Evolutionary conservation across 2,797 vertebrate species (phyloP).

Genomic region (Bradypodion ventrale): DNA sequence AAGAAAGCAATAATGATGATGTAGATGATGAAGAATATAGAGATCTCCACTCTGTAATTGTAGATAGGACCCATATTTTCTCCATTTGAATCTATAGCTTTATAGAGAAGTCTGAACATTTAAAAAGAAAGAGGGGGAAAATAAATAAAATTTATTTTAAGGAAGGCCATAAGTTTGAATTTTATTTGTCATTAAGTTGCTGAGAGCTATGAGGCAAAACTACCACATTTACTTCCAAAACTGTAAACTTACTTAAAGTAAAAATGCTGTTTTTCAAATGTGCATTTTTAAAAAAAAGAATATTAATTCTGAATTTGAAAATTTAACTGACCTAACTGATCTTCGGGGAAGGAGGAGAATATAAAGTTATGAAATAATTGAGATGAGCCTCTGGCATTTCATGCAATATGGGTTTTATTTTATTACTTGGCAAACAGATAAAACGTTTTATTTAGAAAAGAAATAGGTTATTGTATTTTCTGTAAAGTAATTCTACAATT

Average conservation of each 20-base stretch:
- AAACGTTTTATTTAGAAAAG: neutral
- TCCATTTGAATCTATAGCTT: constrained; percentile 96
- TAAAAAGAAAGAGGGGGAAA: constrained; percentile 28
- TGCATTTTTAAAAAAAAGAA: neutral
- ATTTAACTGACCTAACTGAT: neutral
- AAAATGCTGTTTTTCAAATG: neutral
- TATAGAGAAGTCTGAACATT: constrained; percentile 88
- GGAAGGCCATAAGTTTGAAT: neutral
- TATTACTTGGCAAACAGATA: neutral
- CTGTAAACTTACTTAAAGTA: neutral
- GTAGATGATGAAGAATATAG: constrained; percentile 99
- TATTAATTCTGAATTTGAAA: neutral
- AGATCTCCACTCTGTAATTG: constrained; percentile 98
- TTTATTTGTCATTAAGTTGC: neutral
- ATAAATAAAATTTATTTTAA: neutral
- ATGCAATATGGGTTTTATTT: neutral
- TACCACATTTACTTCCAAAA: neutral
- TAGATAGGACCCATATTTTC: constrained; percentile 96
- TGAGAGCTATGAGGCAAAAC: constrained; percentile 18
- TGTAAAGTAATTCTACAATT: neutral
- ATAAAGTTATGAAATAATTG: neutral
- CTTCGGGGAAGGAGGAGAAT: neutral
- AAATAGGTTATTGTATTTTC: neutral
- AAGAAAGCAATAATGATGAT: constrained; percentile 99
- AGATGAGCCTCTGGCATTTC: neutral